Conservation (phyloP, 2,797 vertebrate genomes). For the Melanotaenia boesemani region DNA sequence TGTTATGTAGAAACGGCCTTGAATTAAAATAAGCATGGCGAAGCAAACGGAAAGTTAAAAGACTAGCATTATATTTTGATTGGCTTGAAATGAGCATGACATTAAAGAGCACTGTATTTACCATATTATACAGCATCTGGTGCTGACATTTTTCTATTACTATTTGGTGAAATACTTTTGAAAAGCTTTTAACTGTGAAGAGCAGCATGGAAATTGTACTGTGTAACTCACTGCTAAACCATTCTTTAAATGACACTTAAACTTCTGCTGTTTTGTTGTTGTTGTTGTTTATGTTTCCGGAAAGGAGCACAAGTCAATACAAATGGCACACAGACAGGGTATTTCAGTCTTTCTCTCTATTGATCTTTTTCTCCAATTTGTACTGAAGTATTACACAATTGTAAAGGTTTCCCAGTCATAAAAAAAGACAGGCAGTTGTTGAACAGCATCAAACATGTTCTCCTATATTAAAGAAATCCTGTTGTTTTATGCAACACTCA, state of each 20-base stretch:
- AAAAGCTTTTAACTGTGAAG: constrained; percentile 4
- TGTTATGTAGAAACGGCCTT: constrained; percentile 46
- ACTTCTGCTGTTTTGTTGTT: constrained; percentile 15
- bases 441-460: not conserved
- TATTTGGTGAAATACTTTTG: not conserved
- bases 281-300: constrained; percentile 28
- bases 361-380: constrained; percentile 46
- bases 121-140: not conserved
- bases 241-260: constrained; percentile 12
- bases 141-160: not conserved
- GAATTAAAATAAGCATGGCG: constrained; percentile 33
- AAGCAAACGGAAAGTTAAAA: constrained; percentile 13
- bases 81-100: constrained; percentile 9
- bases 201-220: not conserved
- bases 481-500: not conserved
- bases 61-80: constrained; percentile 40
- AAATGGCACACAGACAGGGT: constrained; percentile 26
- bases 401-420: constrained; percentile 34
- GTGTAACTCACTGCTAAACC: constrained; percentile 18
- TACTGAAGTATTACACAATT: constrained; percentile 40
- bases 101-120: constrained; percentile 11
- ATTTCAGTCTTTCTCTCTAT: constrained; percentile 55
- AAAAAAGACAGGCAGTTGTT: constrained; percentile 20
- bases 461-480: constrained; percentile 3
- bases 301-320: constrained; percentile 24